Evolutionary conservation across 2,888 invertebrate genomes (phyloP).

Genomic region (Acrocera orbiculus): DNA sequence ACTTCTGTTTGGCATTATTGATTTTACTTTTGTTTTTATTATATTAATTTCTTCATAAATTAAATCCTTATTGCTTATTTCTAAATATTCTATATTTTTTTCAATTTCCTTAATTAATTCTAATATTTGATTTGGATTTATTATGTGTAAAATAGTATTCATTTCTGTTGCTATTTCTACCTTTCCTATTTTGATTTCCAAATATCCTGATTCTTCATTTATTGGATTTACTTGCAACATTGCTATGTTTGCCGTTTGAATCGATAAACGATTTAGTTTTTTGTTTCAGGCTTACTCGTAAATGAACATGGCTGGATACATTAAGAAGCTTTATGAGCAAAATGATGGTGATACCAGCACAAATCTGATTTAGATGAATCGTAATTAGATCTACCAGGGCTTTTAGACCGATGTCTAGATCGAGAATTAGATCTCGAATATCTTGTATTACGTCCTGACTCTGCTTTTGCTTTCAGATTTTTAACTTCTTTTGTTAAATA

Average conservation of each 20-base stretch:
- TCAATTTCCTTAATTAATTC: conserved; percentile 4
- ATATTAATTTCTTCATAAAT: conserved; percentile 6
- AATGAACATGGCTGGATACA: no score
- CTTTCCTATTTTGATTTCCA: neutral
- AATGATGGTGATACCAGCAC: no score
- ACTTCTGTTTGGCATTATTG: conserved; percentile 6
- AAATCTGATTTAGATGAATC: no score
- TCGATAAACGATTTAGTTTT: no score
- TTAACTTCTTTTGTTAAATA: no score
- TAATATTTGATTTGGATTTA: conserved; percentile 5
- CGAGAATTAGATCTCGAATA: no score
- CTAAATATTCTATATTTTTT: conserved; percentile 5
- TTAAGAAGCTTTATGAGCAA: no score
- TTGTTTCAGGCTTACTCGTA: no score
- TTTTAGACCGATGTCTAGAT: no score
- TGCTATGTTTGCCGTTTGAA: neutral
- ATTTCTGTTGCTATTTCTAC: conserved; percentile 4
- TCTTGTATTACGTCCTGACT: no score
- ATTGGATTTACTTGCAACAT: conserved; percentile 2
- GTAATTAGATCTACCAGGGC: no score
- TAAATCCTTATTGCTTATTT: conserved; percentile 5
- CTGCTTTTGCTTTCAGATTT: no score
- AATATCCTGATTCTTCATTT: neutral
- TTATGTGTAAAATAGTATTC: conserved; percentile 8
- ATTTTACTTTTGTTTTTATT: conserved; percentile 9